Base-by-base conservation (phyloP, 2,888 invertebrate species). In the Drosophila tanythrix region DNA sequence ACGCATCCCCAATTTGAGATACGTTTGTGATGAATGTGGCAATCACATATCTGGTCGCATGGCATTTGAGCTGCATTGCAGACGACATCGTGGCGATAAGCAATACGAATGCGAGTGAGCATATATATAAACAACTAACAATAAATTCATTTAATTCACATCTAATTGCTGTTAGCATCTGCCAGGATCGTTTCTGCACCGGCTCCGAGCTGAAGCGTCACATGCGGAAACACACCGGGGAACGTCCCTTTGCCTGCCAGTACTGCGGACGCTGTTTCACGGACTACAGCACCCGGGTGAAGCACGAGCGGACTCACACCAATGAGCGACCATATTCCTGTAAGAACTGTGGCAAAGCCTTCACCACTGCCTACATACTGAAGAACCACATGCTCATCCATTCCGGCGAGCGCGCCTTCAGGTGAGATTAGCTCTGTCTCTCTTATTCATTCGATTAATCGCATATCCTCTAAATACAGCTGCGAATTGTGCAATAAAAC, bases 321-420 rank as follows among this genome's bases (percentile, higher is more conserved):
- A 91, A 90, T 58, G 91, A 91, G 43, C 81, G 91, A 2, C 90
- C 90, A 1, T 90, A 89, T 36, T 81, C 71, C 1, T 90, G 90
- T 35, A 59, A 63, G 21, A 81, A 74, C n/a, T 90, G 90, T 56
- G 90, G 89, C 10, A 92, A 92, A 61, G 83, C 83, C 18, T 91
- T 91, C 36, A 89, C 88, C 7, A 88, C 88, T 7, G 78, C 82
- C 36, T 87, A 87, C 33, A 88, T 87, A 56, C 85, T 87, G 0
- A 87, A 87, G 59, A 87, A 87, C 57, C 87, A 87, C 57, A 81
- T 87, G 81, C 76, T 90, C 4, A 84, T 81, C 53, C 87, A 87
- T 77, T 81, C 87, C 15, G 87, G 87, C 21, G 89, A 90, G 35
- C 85, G 87, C 6, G 82, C 88, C 8, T 89, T 88, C 29, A 77